Percentiles rank a stretch among this genome's conserved stretches.
These are phyloP conservation scores for Cyprinodon brontotheroides DNA, from an alignment of 2,113 vertebrate species.

Conservation along the genomic window DNA sequence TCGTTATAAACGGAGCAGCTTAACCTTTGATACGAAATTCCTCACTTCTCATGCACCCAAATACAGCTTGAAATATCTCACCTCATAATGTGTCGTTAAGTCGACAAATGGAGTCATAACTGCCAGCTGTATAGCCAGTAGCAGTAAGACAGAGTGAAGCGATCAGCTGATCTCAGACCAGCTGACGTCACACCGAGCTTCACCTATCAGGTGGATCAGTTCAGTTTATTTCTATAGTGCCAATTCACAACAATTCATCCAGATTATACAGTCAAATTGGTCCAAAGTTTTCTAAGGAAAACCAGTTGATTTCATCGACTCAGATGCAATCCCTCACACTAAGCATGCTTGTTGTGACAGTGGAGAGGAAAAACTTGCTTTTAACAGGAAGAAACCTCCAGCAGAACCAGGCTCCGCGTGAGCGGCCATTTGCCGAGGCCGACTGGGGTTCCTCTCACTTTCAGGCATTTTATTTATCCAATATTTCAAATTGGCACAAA, in stretches of 20 bases:
- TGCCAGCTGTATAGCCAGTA: slow-evolving; percentile 40
- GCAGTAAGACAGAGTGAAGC: slow-evolving; percentile 7
- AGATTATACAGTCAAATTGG: no score
- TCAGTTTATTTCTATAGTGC: no score
- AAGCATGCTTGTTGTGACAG: no score
- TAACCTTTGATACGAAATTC: neutral
- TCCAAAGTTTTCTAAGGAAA: no score
- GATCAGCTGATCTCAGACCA: slow-evolving; percentile 56
- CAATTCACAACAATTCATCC: no score
- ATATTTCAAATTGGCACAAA: neutral
- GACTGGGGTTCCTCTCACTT: neutral
- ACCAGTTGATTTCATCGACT: no score
- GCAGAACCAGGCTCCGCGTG: no score
- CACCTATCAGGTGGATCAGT: neutral
- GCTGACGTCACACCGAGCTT: neutral
- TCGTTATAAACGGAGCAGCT: neutral
- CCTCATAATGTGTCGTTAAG: slow-evolving; percentile 18
- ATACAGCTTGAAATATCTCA: neutral
- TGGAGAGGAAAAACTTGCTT: no score
- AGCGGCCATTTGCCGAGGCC: no score
- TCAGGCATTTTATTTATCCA: neutral
- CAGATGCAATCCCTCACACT: no score
- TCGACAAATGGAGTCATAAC: slow-evolving; percentile 27
- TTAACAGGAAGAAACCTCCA: no score
- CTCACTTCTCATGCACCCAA: neutral